These are phyloP conservation scores for Brachystomella parvula DNA, from an alignment of 1,140 invertebrate genomes.

Conservation along the genomic window DNA sequence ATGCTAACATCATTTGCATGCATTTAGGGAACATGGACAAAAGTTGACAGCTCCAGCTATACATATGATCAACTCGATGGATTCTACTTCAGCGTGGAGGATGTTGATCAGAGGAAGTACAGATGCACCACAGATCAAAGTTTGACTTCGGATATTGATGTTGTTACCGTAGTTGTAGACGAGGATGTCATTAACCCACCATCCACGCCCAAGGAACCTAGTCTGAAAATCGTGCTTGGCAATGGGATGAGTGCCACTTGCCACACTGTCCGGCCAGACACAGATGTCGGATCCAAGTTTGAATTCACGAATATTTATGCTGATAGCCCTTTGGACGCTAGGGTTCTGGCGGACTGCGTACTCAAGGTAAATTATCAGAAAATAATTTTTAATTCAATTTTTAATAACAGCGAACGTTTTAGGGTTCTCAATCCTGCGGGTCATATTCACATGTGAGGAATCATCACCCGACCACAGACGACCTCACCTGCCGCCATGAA, in stretches of 20 bases:
- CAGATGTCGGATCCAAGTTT: not conserved
- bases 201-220: not conserved
- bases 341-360: not conserved
- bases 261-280: not conserved
- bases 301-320: constrained; percentile 3
- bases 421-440: not conserved
- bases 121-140: not conserved
- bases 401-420: not conserved
- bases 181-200: not conserved
- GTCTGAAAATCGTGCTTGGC: not conserved
- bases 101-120: not conserved
- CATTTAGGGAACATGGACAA: not conserved
- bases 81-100: not conserved
- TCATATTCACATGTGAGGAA: not conserved
- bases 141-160: not conserved
- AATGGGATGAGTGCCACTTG: not conserved
- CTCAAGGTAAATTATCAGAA: not conserved
- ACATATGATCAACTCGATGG: not conserved
- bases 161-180: not conserved
- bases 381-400: not conserved
- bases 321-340: not conserved
- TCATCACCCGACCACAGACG: not conserved
- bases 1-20: not conserved
- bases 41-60: not conserved
- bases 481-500: not conserved